Base-by-base conservation (phyloP, 2,797 vertebrate genomes). In the Lagodon rhomboides region DNA sequence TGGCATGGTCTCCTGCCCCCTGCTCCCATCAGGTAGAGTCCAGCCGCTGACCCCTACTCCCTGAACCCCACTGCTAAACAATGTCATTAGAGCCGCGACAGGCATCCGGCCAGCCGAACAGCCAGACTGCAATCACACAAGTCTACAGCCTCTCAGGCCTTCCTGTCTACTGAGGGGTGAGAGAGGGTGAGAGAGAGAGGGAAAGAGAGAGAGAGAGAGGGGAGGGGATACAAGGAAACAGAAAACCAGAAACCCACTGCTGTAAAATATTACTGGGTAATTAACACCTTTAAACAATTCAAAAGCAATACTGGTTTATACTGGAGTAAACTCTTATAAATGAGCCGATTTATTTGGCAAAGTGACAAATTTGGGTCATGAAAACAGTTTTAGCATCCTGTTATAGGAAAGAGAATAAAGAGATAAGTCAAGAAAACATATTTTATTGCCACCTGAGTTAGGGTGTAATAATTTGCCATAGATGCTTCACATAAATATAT, bases 31-130 rank as follows among this genome's bases (percentile, higher is more conserved):
- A 93, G 92, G 91, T 92, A 87, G 75, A 91, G 84, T 90, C 88
- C 86, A 87, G 87, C 85, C 81, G 30, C 82, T 90, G 92, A 92
- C 82, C 90, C 81, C 79, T 83, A 86, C 73, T 91, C 89, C 83
- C 83, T 76, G 88, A 90, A 94, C 90, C 92, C 91, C 87, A 90
- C 89, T 92, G 89, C 80, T 92, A 92, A 95, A 94, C 93, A 91
- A 94, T 89, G 91, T 90, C 94, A 93, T 93, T 92, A 92, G 87
- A 87, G 89, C 77, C 18, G 67, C 64, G 65, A 90, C 87, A 85
- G 84, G 86, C 85, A 87, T 87, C 50, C 80, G 67, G 87, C 88
- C 89, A 92, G 87, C 86, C 79, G 3, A 76, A 61, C 80, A 41
- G 88, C 85, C 87, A 88, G 76, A 81, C 81, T 66, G 90, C 84